A percentile compares a stretch with the other conserved stretches of the same genome.
phyloP scores from a whole-genome alignment of 1,140 invertebrate genomes.

The Penaeus vannamei region DNA sequence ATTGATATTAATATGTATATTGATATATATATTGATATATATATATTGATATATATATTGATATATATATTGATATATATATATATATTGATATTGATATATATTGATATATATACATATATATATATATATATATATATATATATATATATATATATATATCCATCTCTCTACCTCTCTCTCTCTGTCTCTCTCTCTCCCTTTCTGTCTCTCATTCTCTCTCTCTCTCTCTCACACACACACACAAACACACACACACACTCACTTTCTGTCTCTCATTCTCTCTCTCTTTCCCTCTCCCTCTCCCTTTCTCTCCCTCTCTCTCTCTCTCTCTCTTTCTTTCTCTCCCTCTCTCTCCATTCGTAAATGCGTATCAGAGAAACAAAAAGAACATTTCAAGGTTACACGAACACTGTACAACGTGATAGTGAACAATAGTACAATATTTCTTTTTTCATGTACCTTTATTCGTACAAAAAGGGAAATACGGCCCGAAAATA shows the following conservation, averaged over 20 bases:
- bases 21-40: no score
- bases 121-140: slow-evolving; percentile 34
- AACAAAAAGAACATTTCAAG: neutral
- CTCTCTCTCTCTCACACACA: neutral
- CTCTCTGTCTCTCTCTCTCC: neutral
- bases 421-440: neutral
- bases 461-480: neutral
- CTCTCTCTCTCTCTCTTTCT: neutral
- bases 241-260: no score
- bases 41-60: no score
- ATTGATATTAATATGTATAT: no score
- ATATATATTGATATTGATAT: no score
- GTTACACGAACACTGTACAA: neutral
- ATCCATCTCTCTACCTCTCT: neutral
- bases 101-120: no score
- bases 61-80: no score
- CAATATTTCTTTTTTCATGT: neutral
- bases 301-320: neutral
- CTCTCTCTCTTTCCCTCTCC: neutral
- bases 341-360: no score
- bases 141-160: slow-evolving; percentile 37
- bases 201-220: neutral
- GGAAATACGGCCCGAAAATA: neutral
- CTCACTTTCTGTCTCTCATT: no score
- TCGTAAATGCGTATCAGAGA: neutral